phyloP scores from a whole-genome alignment of 2,113 vertebrate species.

The Microtus oregoni region DNA sequence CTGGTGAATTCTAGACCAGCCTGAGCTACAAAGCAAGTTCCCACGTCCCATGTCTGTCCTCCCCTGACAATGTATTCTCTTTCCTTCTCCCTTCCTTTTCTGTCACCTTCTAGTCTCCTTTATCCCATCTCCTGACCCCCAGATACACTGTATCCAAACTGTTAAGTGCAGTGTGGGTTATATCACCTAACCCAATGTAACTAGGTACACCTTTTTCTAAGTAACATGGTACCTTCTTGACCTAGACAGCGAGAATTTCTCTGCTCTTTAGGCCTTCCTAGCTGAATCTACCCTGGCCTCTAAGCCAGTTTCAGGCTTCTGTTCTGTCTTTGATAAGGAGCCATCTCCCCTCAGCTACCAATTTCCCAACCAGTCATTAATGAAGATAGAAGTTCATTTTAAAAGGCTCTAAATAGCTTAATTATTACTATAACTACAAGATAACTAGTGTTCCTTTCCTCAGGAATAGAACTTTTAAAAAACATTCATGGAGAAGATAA shows the following conservation, averaged over 20 bases:
- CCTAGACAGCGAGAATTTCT: neutral
- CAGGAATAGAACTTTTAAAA: neutral
- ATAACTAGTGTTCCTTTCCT: neutral
- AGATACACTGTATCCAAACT: neutral
- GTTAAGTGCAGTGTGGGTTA: conserved; percentile 7
- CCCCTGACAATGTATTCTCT: neutral
- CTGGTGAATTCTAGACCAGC: neutral
- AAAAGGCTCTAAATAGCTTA: neutral
- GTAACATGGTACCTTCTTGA: neutral
- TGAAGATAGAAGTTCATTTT: neutral
- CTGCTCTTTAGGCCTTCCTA: neutral
- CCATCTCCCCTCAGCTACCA: neutral
- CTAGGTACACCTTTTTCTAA: conserved; percentile 6
- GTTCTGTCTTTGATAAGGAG: neutral
- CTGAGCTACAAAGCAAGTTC: neutral
- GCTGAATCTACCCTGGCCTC: neutral
- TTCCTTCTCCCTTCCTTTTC: neutral
- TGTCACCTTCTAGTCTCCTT: neutral
- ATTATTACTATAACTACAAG: conserved; percentile 41
- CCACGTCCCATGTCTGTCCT: neutral
- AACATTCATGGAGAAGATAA: conserved; percentile 4
- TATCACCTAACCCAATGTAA: conserved; percentile 46
- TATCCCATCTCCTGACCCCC: too few species aligned
- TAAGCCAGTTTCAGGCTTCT: neutral
- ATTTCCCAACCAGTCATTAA: neutral